Conservation (phyloP, 2,113 vertebrate genomes). For the Lampris incognitus region DNA sequence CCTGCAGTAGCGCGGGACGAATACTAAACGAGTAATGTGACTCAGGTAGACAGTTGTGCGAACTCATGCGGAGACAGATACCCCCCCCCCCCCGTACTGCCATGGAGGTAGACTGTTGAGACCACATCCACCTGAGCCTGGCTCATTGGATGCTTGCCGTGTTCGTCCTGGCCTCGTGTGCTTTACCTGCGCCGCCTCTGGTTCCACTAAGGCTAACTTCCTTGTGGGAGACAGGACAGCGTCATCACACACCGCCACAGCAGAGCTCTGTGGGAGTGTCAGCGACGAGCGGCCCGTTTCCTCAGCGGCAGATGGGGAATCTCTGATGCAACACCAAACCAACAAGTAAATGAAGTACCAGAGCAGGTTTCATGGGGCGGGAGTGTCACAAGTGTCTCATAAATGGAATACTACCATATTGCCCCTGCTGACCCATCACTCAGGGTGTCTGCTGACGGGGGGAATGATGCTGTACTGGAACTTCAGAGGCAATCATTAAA, state of each 20-base stretch:
- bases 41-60: neutral
- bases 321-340: neutral
- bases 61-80: too few species aligned
- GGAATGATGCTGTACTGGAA: too few species aligned
- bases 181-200: constrained; percentile 8
- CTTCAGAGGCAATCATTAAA: too few species aligned
- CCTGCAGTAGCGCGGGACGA: neutral
- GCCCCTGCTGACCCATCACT: too few species aligned
- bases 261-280: constrained; percentile 13
- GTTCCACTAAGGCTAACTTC: constrained; percentile 24
- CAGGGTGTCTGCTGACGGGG: too few species aligned
- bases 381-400: too few species aligned
- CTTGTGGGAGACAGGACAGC: neutral
- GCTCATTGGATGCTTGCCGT: neutral
- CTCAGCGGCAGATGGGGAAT: neutral
- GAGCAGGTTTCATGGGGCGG: neutral
- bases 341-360: neutral
- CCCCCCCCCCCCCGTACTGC: neutral
- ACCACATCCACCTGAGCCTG: neutral
- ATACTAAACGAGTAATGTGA: neutral
- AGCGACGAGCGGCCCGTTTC: constrained; percentile 15
- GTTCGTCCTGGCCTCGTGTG: neutral
- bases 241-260: constrained; percentile 24
- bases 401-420: too few species aligned
- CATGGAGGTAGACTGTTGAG: neutral